A percentile compares a stretch with the other conserved stretches of the same genome.
These are phyloP conservation scores for Orchestia grillus DNA, from an alignment of 1,140 invertebrate species.

Conservation along the genomic window DNA sequence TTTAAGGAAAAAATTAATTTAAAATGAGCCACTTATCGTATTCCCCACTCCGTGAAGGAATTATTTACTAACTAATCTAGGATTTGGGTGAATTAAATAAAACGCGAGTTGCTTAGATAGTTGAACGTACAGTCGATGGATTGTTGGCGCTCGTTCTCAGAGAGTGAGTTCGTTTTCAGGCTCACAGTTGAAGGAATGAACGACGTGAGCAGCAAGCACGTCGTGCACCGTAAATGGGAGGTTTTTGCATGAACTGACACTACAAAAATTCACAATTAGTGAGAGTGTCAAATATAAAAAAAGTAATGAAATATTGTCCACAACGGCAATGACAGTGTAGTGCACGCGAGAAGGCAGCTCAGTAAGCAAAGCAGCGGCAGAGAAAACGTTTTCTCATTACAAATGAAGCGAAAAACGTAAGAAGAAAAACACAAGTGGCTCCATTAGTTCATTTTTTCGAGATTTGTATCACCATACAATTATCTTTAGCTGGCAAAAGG, in stretches of 20 bases:
- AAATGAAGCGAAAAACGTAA: neutral
- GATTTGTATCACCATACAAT: neutral
- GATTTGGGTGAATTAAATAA: neutral
- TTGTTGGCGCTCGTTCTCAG: too few relatives aligned
- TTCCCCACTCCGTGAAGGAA: neutral
- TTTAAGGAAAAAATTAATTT: too few relatives aligned
- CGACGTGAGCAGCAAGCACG: too few relatives aligned
- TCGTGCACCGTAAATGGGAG: too few relatives aligned
- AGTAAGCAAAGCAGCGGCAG: neutral
- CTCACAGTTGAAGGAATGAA: too few relatives aligned
- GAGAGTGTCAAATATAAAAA: too few relatives aligned
- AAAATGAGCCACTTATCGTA: too few relatives aligned
- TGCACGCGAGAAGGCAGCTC: neutral
- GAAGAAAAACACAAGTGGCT: neutral
- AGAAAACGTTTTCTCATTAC: neutral
- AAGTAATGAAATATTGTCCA: neutral
- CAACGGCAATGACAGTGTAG: neutral
- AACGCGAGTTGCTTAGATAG: too few relatives aligned
- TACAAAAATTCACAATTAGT: too few relatives aligned
- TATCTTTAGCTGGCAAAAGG: neutral
- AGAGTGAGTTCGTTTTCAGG: too few relatives aligned
- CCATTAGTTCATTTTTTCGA: neutral
- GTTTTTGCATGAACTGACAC: too few relatives aligned
- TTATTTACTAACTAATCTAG: neutral
- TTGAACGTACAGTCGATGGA: too few relatives aligned